phyloP scores from a whole-genome alignment of 1,140 invertebrate genomes.

The Atta colombica region DNA sequence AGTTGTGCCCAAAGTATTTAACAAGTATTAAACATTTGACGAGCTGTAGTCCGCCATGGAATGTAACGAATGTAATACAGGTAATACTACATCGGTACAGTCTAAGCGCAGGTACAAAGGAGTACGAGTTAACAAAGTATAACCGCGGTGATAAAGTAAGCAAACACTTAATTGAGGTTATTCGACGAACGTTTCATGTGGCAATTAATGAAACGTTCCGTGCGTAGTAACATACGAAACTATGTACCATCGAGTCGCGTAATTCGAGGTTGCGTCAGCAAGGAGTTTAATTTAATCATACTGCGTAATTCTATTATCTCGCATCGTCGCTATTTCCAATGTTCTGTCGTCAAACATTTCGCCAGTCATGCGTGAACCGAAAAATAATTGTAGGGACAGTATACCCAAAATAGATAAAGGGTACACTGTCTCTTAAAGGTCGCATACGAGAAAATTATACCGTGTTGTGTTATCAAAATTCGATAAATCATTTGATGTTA shows the following conservation, averaged over 20 bases:
- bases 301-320: slow-evolving; percentile 3
- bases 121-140: slow-evolving; percentile 28
- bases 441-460: slow-evolving; percentile 37
- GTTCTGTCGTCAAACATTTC: neutral
- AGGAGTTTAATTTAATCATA: slow-evolving; percentile 50
- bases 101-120: neutral
- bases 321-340: slow-evolving; percentile 22
- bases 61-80: slow-evolving; percentile 21
- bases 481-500: slow-evolving; percentile 70
- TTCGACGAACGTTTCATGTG: slow-evolving; percentile 24
- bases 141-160: slow-evolving; percentile 39
- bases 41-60: neutral
- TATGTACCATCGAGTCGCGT: slow-evolving; percentile 34
- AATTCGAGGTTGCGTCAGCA: slow-evolving; percentile 14
- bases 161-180: slow-evolving; percentile 47
- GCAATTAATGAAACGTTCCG: slow-evolving; percentile 31
- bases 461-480: slow-evolving; percentile 50
- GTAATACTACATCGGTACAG: neutral
- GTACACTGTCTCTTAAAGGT: slow-evolving; percentile 36
- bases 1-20: slow-evolving; percentile 8
- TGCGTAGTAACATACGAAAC: slow-evolving; percentile 18
- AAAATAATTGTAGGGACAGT: slow-evolving; percentile 19
- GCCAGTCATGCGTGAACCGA: slow-evolving; percentile 39
- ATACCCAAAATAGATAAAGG: slow-evolving; percentile 40
- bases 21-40: no score